Percentiles rank a stretch among this genome's conserved stretches.
Evolutionary conservation across 2,797 vertebrate genomes (phyloP).

Genomic region (Varecia variegata): DNA sequence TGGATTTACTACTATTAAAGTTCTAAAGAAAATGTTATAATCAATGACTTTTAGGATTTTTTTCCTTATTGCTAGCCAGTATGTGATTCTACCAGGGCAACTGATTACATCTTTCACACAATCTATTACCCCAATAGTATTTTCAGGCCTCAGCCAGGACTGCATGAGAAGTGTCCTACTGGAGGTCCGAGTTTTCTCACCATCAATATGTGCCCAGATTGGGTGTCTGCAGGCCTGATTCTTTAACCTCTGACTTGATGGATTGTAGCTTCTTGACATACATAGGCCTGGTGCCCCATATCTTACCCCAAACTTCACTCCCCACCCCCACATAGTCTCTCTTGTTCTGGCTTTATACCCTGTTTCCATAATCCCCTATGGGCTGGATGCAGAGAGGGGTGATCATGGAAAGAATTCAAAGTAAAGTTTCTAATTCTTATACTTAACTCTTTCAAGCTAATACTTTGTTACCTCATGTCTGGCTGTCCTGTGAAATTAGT

Average conservation of each 20-base stretch:
- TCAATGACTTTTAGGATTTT: background rate
- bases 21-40: background rate
- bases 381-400: background rate
- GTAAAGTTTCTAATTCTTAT: background rate
- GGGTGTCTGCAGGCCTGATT: no score
- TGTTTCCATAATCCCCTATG: background rate
- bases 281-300: accelerated
- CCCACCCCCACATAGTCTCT: background rate
- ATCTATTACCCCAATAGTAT: background rate
- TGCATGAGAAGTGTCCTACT: background rate
- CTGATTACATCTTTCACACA: background rate
- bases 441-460: background rate
- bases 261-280: background rate
- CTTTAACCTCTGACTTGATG: background rate
- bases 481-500: accelerated
- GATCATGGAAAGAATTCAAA: background rate
- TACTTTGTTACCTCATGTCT: no score
- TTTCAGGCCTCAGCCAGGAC: background rate
- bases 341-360: background rate
- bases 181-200: background rate
- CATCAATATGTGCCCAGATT: background rate
- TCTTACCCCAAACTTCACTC: background rate
- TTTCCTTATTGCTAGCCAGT: background rate
- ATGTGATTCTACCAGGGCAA: background rate
- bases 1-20: background rate